These are phyloP conservation scores for Lingula anatina DNA, from an alignment of 2,888 invertebrate species.

Conservation along the genomic window DNA sequence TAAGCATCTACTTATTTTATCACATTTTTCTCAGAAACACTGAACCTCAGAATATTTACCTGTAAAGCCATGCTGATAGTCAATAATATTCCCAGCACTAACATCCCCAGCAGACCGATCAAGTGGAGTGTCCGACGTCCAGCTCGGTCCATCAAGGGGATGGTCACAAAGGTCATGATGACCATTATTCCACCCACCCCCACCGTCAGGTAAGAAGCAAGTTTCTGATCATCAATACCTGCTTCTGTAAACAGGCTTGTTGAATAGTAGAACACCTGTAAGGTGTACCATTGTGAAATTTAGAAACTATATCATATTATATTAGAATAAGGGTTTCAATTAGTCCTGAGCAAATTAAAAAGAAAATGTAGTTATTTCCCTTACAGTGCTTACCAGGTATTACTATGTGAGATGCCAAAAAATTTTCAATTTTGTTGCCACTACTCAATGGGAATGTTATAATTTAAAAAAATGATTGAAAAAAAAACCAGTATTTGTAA, in stretches of 20 bases:
- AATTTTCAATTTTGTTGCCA: too few relatives aligned
- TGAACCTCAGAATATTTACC: constrained; percentile 65
- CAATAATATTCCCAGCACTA: constrained; percentile 97
- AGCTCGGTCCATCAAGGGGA: constrained; percentile 92
- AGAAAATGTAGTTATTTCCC: neutral
- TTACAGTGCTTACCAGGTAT: neutral
- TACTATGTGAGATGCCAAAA: neutral
- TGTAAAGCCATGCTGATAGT: constrained; percentile 94
- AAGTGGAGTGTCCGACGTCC: constrained; percentile 90
- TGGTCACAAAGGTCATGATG: constrained; percentile 90
- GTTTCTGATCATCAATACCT: constrained; percentile 72
- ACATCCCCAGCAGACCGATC: constrained; percentile 95
- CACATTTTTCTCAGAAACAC: too few relatives aligned
- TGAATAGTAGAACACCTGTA: constrained; percentile 93
- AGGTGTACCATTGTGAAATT: constrained; percentile 2
- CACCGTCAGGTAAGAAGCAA: constrained; percentile 94
- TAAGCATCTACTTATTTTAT: too few relatives aligned
- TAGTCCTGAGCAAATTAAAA: neutral
- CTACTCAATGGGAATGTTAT: too few relatives aligned
- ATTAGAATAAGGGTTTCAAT: neutral
- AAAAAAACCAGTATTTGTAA: too few relatives aligned
- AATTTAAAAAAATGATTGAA: too few relatives aligned
- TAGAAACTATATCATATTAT: neutral
- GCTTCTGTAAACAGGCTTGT: constrained; percentile 86
- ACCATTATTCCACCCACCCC: constrained; percentile 95